A percentile compares a stretch with the other conserved stretches of the same genome.
phyloP scores from a whole-genome alignment of 2,888 invertebrate genomes.

The Papilio demoleus region DNA sequence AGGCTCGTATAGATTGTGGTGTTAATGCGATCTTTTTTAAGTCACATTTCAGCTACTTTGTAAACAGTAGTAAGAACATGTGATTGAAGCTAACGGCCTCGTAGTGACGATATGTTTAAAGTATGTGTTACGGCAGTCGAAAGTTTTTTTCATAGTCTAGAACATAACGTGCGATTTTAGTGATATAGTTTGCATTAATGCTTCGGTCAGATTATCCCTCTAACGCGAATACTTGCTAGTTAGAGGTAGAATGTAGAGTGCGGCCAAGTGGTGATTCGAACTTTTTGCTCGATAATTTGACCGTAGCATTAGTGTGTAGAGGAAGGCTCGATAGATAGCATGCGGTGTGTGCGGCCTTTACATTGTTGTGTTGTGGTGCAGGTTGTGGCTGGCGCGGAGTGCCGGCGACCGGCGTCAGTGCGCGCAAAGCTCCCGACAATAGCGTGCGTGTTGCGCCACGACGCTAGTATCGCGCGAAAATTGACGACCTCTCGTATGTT shows the following conservation, averaged over 20 bases:
- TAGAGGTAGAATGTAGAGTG: too few relatives aligned
- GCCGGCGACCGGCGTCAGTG: slow-evolving; percentile 23
- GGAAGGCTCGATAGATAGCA: not conserved
- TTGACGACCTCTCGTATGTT: slow-evolving; percentile 14
- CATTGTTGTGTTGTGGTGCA: not conserved
- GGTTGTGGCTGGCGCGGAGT: not conserved
- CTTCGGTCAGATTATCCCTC: too few relatives aligned
- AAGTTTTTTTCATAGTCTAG: too few relatives aligned
- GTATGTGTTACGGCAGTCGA: too few relatives aligned
- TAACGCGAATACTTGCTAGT: too few relatives aligned
- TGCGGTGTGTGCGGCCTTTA: not conserved
- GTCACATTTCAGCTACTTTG: too few relatives aligned
- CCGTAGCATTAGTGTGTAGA: too few relatives aligned
- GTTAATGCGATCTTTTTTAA: not conserved
- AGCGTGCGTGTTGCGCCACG: slow-evolving; percentile 16
- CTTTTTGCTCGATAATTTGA: too few relatives aligned
- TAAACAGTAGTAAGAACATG: too few relatives aligned
- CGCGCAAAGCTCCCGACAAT: slow-evolving; percentile 27
- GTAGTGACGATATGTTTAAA: too few relatives aligned
- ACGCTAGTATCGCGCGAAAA: slow-evolving; percentile 4
- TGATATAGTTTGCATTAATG: not conserved
- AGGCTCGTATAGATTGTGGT: not conserved
- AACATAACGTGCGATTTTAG: not conserved
- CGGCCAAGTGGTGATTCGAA: too few relatives aligned
- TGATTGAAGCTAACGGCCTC: too few relatives aligned